Conservation (phyloP, 2,888 invertebrate genomes). For the Masnerella sp. region DNA sequence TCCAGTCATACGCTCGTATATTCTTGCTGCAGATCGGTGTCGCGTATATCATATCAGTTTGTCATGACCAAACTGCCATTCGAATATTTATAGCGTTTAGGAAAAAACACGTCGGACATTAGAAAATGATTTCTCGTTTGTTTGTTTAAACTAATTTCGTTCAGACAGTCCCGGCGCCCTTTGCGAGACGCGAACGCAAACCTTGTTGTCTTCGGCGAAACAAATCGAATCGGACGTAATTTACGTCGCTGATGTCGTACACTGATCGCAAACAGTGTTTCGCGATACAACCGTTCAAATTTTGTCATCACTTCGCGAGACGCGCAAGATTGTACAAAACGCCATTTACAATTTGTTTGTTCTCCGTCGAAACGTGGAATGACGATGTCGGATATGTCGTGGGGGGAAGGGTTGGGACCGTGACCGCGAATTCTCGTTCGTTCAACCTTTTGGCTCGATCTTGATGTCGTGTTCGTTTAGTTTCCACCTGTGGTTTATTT, state of each 20-base stretch:
- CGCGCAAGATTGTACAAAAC: constrained; percentile 35
- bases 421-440: constrained; percentile 3
- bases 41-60: constrained; percentile 62
- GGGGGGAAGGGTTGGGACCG: constrained; percentile 2
- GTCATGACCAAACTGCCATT: constrained; percentile 69
- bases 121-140: constrained; percentile 62
- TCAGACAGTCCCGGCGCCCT: constrained; percentile 54
- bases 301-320: constrained; percentile 1
- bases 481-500: too few species aligned
- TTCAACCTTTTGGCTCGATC: background rate
- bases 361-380: constrained; percentile 30
- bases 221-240: constrained; percentile 21
- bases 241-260: background rate
- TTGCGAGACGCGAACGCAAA: constrained; percentile 32
- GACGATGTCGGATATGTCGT: constrained; percentile 50
- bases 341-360: constrained; percentile 14
- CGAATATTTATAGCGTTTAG: constrained; percentile 70
- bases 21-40: constrained; percentile 75
- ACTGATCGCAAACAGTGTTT: background rate
- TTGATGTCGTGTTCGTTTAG: constrained; percentile 3
- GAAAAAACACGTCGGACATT: constrained; percentile 71
- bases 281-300: constrained; percentile 14
- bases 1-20: constrained; percentile 78
- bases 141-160: constrained; percentile 50
- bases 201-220: constrained; percentile 21